Evolutionary conservation across 2,113 vertebrate species (phyloP).

Genomic region (Nannobrachium achirus): DNA sequence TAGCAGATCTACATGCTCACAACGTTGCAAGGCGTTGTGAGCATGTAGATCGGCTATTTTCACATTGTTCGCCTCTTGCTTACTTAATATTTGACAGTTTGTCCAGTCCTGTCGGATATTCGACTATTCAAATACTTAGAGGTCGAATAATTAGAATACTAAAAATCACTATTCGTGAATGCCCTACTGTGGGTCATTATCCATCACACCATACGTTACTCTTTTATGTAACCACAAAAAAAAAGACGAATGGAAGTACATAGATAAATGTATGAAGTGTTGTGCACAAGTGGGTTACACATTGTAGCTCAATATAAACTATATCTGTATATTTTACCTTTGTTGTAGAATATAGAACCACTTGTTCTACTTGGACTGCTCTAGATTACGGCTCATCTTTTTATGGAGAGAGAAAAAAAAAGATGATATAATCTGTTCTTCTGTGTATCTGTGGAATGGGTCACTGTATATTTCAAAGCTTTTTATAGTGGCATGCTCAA

Average conservation of each 20-base stretch:
- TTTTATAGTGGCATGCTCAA: slow-evolving; percentile 78
- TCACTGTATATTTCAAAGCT: slow-evolving; percentile 67
- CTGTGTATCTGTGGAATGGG: slow-evolving; percentile 71
- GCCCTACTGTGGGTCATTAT: slow-evolving; percentile 44
- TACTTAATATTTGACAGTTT: no score
- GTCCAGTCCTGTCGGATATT: no score
- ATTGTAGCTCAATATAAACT: slow-evolving; percentile 65
- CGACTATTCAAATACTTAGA: no score
- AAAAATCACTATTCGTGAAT: no score
- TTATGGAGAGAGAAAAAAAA: slow-evolving; percentile 60
- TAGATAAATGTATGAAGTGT: slow-evolving; percentile 72
- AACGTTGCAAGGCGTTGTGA: no score
- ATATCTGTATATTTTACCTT: slow-evolving; percentile 68
- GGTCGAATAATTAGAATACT: no score
- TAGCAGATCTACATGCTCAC: no score
- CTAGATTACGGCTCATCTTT: slow-evolving; percentile 63
- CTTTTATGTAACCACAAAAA: slow-evolving; percentile 69
- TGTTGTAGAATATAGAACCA: slow-evolving; percentile 71
- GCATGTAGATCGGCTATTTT: no score
- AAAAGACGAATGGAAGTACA: slow-evolving; percentile 60
- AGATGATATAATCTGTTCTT: slow-evolving; percentile 49
- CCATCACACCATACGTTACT: slow-evolving; percentile 48
- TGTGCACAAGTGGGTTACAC: slow-evolving; percentile 67
- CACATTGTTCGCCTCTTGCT: no score
- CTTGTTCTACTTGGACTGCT: slow-evolving; percentile 59